phyloP scores from a whole-genome alignment of 2,113 vertebrate genomes.

The Chlamydotis undulata region DNA sequence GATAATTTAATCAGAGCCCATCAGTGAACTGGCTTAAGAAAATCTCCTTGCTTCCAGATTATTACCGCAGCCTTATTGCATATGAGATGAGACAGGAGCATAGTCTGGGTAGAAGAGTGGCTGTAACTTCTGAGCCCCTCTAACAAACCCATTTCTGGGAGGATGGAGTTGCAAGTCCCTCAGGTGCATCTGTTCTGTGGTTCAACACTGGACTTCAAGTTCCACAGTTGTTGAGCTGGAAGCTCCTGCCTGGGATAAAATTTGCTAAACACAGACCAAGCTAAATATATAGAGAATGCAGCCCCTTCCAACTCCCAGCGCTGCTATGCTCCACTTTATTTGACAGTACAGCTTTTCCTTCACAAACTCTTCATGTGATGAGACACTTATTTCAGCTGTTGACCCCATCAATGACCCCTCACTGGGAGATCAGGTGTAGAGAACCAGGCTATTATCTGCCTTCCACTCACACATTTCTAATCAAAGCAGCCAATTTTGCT shows the following conservation, averaged over 20 bases:
- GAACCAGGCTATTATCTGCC: conserved; percentile 64
- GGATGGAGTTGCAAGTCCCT: background rate
- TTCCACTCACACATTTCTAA: conserved; percentile 62
- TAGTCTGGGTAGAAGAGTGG: background rate
- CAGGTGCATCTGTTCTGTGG: background rate
- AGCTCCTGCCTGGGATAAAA: background rate
- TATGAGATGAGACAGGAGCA: background rate
- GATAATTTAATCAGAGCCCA: conserved; percentile 8
- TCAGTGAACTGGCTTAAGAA: background rate
- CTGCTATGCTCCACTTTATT: conserved; percentile 44
- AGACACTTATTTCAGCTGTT: conserved; percentile 69
- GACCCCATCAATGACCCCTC: conserved; percentile 67
- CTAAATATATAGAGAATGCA: background rate
- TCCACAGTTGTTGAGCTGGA: background rate
- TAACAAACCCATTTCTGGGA: background rate
- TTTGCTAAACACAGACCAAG: background rate
- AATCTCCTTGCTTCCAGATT: background rate
- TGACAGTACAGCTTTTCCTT: conserved; percentile 28
- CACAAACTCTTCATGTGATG: conserved; percentile 37
- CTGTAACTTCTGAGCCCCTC: background rate
- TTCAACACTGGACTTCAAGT: background rate
- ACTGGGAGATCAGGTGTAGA: conserved; percentile 68
- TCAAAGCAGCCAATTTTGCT: conserved; percentile 66
- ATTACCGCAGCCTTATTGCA: background rate
- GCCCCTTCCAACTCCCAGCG: background rate